Conservation (phyloP, 2,888 invertebrate genomes). For the Acanthococcus lagerstroemiae region DNA sequence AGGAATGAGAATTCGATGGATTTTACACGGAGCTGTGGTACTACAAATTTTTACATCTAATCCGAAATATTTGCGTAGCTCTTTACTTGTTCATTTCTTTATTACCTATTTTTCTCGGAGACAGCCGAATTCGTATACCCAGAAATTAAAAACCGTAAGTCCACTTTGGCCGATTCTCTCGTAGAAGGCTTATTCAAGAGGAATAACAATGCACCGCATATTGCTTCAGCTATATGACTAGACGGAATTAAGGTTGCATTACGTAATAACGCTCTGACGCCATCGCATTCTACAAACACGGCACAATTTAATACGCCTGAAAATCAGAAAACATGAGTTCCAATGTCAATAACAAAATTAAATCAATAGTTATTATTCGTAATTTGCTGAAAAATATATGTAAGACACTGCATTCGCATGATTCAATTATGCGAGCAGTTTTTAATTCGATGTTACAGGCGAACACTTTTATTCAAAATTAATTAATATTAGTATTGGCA, state of each 20-base stretch:
- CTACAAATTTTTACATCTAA: not conserved
- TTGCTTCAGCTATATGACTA: constrained; percentile 79
- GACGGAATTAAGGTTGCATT: constrained; percentile 50
- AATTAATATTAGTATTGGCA: too few relatives aligned
- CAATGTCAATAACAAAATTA: too few relatives aligned
- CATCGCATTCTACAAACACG: constrained; percentile 67
- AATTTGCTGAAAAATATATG: too few relatives aligned
- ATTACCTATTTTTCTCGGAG: constrained; percentile 52
- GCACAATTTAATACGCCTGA: constrained; percentile 70
- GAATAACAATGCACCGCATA: constrained; percentile 76
- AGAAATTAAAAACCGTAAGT: constrained; percentile 77
- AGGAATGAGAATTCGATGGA: too few relatives aligned
- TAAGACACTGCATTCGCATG: too few relatives aligned
- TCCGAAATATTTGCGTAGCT: too few relatives aligned
- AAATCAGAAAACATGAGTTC: not conserved
- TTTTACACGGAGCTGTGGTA: not conserved
- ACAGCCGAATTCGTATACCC: constrained; percentile 33
- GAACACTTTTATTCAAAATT: too few relatives aligned
- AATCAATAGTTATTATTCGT: too few relatives aligned
- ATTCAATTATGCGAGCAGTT: too few relatives aligned
- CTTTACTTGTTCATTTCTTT: too few relatives aligned
- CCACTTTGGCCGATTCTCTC: constrained; percentile 61
- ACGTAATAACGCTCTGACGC: constrained; percentile 69
- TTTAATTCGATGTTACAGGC: too few relatives aligned
- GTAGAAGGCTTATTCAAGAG: constrained; percentile 76